These are phyloP conservation scores for Aplocera efformata DNA, from an alignment of 2,888 invertebrate species.

Conservation along the genomic window DNA sequence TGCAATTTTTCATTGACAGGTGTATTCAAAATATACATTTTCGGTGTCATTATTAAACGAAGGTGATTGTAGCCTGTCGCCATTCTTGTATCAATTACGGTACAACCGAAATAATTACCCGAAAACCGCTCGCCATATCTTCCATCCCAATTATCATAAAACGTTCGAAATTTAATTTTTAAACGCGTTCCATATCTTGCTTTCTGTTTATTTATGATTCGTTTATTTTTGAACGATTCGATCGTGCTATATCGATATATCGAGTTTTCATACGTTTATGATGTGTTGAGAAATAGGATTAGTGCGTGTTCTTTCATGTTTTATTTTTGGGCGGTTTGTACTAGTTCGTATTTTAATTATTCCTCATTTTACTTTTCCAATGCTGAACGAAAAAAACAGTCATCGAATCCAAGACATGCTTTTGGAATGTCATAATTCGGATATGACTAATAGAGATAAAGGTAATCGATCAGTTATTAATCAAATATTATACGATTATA, in stretches of 20 bases:
- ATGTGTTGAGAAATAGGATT: constrained; percentile 13
- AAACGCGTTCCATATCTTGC: constrained; percentile 24
- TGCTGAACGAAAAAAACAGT: too few species aligned
- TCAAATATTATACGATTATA: too few species aligned
- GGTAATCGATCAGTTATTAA: too few species aligned
- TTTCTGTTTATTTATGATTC: constrained; percentile 22
- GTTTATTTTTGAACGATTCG: constrained; percentile 26
- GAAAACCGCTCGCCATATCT: constrained; percentile 14
- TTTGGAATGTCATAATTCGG: too few species aligned
- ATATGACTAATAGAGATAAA: too few species aligned
- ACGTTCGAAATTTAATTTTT: constrained; percentile 25
- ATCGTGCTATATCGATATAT: constrained; percentile 10
- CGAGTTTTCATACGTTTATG: constrained; percentile 8
- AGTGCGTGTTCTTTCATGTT: constrained; percentile 8
- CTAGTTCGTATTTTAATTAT: too few species aligned
- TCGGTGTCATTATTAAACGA: constrained; percentile 13
- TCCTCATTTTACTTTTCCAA: too few species aligned
- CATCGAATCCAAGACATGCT: too few species aligned
- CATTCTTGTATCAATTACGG: constrained; percentile 22
- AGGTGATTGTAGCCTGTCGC: constrained; percentile 16
- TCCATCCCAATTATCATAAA: constrained; percentile 18
- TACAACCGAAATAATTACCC: constrained; percentile 20
- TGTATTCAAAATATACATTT: constrained; percentile 19
- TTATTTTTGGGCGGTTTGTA: background rate
- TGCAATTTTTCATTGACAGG: constrained; percentile 21